Evolutionary conservation across 2,888 invertebrate species (phyloP).

Genomic region (Dioctria linearis): DNA sequence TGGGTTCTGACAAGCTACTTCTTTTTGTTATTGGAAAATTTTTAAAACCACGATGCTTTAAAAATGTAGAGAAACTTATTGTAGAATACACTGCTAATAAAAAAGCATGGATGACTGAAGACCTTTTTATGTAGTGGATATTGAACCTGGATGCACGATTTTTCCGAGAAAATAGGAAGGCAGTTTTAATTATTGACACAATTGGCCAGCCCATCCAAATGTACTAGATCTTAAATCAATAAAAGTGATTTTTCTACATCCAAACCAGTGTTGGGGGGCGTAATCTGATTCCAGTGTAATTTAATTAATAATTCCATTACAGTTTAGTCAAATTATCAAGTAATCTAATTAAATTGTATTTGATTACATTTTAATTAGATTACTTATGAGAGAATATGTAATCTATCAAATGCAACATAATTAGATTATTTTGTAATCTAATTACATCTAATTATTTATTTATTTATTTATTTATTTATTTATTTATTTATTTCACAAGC

Average conservation of each 20-base stretch:
- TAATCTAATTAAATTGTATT: no score
- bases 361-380: no score
- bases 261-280: no score
- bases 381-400: no score
- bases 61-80: conserved; percentile 34
- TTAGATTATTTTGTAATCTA: no score
- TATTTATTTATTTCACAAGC: no score
- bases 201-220: conserved; percentile 14
- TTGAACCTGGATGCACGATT: conserved; percentile 17
- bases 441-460: no score
- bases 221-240: conserved; percentile 3
- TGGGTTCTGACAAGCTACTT: conserved; percentile 59
- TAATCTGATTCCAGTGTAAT: no score
- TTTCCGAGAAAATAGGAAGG: conserved; percentile 8
- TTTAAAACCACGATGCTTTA: conserved; percentile 53
- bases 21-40: conserved; percentile 45
- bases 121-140: conserved; percentile 16
- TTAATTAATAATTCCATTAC: no score
- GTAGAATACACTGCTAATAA: conserved; percentile 44
- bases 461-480: no score
- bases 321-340: no score
- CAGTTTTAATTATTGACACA: conserved; percentile 14
- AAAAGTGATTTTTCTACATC: conserved; percentile 13
- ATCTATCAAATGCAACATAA: no score
- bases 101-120: conserved; percentile 51